Conservation (phyloP, 2,113 vertebrate genomes). For the Butorides virescens region DNA sequence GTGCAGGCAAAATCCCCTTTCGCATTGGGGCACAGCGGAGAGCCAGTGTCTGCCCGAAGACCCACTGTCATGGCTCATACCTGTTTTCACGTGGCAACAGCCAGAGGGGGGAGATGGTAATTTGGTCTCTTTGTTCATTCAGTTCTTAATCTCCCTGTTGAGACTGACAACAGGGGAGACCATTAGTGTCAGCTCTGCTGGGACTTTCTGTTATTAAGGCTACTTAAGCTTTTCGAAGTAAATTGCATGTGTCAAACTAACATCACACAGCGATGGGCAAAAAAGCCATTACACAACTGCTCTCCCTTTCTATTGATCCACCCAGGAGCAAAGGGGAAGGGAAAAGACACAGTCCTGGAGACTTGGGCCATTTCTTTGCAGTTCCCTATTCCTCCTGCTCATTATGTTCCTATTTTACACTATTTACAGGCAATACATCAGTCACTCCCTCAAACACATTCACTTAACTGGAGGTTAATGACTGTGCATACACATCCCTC, state of each 20-base stretch:
- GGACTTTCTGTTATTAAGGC: conserved; percentile 44
- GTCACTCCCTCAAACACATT: not conserved
- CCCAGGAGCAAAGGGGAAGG: not conserved
- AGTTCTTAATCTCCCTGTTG: conserved; percentile 28
- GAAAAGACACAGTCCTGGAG: not conserved
- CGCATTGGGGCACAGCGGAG: rapidly evolving
- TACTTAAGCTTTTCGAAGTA: conserved; percentile 55
- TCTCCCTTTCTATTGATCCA: not conserved
- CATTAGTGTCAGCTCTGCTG: conserved; percentile 47
- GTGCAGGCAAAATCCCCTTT: not conserved
- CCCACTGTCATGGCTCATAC: not conserved
- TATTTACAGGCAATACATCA: not conserved
- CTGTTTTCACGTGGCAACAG: not conserved
- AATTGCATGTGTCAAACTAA: conserved; percentile 40
- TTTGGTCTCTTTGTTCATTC: conserved; percentile 31
- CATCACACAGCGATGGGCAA: not conserved
- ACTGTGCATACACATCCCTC: not conserved
- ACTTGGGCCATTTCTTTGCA: not conserved
- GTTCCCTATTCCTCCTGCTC: not conserved
- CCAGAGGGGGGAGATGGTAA: not conserved
- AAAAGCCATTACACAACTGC: conserved; percentile 4
- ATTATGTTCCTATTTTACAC: not conserved
- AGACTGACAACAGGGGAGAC: conserved; percentile 4
- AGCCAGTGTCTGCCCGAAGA: not conserved
- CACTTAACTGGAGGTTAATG: not conserved